Evolutionary conservation across 2,888 invertebrate species (phyloP), one percentile per base, ranked within the genome.

Genomic region (Dromius quadrimaculatus): DNA sequence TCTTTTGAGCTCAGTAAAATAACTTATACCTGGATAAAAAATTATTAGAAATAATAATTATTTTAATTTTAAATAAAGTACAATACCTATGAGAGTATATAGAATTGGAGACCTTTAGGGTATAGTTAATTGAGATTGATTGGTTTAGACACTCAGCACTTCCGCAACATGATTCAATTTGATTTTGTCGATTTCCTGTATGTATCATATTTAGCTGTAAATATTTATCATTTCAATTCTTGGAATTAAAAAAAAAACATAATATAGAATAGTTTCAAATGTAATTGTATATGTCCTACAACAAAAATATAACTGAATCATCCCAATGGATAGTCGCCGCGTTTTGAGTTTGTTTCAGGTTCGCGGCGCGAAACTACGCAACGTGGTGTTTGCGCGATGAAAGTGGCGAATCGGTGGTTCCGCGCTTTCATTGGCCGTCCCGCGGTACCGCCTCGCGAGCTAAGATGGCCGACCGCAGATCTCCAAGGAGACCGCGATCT

Each of bases 391-490:
- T 59, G 64, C 38, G 64, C 34, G 59, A 20, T 23, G 50, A 28
- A 13, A 54, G 50, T 54, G 50, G 50, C 50, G 50, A 54, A 54
- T 54, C 71, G 66, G 62, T 54, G 50, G 73, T 63, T 59, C 59
- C 57, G 41, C 47, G 32, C 70, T 72, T 43, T 71, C 71, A 75
- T 74, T 74, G 74, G 75, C 69, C 71, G 71, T 61, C 62, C 54
- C 70, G 73, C 75, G 45, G 68, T 74, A 73, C 76, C 76, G 77
- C 77, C 76, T 75, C 74, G 70, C 71, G 68, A 68, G 68, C 73
- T 76, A 77, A 77, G 76, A 77, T 77, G 77, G 76, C 77, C 76
- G 77, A 73, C 74, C 76, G 75, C 73, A 73, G 73, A 57, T 73
- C 71, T 66, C 71, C 73, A 72, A 72, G 71, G 71, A 65, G 72